Evolutionary conservation across 1,140 invertebrate species (phyloP).

Genomic region (Cataglyphis hispanica): DNA sequence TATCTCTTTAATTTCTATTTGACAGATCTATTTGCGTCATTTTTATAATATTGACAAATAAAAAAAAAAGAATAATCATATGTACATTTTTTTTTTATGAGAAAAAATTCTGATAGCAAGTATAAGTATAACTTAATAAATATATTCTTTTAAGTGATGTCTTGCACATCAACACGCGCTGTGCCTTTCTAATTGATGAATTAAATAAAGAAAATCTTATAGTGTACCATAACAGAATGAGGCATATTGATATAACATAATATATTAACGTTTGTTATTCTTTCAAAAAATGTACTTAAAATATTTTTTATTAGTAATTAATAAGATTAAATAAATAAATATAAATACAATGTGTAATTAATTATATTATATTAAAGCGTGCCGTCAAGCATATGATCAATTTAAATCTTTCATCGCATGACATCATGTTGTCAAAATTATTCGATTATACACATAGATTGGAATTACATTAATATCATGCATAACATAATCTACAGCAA

Average conservation of each 20-base stretch:
- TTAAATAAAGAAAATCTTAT: no score
- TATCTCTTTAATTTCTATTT: no score
- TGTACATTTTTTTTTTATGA: no score
- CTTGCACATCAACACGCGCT: no score
- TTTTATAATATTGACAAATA: no score
- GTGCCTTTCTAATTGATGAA: no score
- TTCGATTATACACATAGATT: constrained; percentile 65
- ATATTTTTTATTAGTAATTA: not conserved
- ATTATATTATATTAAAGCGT: constrained; percentile 89
- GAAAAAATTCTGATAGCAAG: no score
- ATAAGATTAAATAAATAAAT: not conserved
- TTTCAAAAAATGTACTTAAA: not conserved
- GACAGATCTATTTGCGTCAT: no score
- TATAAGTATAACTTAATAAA: no score
- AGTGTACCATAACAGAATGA: no score
- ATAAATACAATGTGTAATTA: constrained; percentile 71
- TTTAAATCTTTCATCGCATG: constrained; percentile 88
- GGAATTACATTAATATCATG: constrained; percentile 66
- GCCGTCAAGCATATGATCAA: constrained; percentile 91
- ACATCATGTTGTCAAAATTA: constrained; percentile 86
- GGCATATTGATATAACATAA: constrained; percentile 91
- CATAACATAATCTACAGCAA: constrained; percentile 80
- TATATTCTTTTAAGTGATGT: no score
- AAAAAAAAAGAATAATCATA: no score
- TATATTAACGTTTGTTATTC: constrained; percentile 77